phyloP scores from a whole-genome alignment of 1,140 invertebrate species.

The Saccostrea glomerata region DNA sequence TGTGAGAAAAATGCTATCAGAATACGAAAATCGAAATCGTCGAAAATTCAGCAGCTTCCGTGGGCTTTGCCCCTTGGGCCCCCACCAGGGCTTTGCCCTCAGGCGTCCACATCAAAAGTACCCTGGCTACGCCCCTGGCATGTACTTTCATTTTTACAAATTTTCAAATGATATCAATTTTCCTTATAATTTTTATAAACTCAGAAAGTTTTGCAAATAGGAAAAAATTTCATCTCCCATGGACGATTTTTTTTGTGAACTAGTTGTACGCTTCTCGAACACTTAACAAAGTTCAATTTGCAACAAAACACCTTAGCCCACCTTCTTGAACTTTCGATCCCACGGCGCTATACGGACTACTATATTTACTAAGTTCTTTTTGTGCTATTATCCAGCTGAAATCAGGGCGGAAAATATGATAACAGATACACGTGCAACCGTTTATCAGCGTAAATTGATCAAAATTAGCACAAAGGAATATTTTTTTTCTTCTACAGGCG shows the following conservation, averaged over 20 bases:
- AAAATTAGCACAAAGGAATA: conserved; percentile 18
- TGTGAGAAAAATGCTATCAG: no score
- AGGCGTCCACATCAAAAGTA: no score
- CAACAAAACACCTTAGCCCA: neutral
- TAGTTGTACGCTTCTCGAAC: neutral
- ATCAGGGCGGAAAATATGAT: conserved; percentile 20
- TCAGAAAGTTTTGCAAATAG: no score
- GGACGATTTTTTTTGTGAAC: neutral
- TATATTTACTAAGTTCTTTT: neutral
- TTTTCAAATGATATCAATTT: no score
- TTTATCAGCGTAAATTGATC: conserved; percentile 3
- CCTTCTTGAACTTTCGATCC: neutral
- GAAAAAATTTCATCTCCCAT: neutral
- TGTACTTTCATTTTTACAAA: no score
- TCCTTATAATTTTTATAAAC: no score
- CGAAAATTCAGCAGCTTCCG: no score
- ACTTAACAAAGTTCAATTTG: neutral
- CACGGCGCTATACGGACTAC: neutral
- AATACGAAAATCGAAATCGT: no score
- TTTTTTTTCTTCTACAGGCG: neutral
- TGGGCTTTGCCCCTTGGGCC: no score
- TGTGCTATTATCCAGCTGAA: conserved; percentile 3
- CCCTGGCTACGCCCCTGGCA: no score
- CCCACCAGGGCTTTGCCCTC: no score
- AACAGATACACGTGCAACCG: neutral